A percentile compares a stretch with the other conserved stretches of the same genome.
These are phyloP conservation scores for Dendronephthya gigantea DNA, from an alignment of 64 coral and sea anemone genomes.

Conservation along the genomic window DNA sequence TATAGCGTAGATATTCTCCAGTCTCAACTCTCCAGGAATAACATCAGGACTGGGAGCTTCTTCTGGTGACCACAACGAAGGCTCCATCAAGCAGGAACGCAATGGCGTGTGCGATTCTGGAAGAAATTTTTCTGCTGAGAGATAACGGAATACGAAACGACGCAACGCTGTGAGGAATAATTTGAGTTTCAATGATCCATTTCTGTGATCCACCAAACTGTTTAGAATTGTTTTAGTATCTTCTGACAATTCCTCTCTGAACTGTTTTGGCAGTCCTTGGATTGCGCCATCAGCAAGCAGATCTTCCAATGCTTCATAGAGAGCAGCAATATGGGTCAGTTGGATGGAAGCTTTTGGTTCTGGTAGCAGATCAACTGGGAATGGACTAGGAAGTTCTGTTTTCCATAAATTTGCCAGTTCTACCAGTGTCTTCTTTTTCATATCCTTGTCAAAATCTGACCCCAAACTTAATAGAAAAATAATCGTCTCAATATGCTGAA, in stretches of 20 bases:
- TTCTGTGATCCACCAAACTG: neutral
- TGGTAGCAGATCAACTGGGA: slow-evolving; percentile 57
- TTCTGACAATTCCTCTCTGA: slow-evolving; percentile 32
- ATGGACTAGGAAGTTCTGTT: slow-evolving; percentile 46
- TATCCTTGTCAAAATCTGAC: slow-evolving; percentile 33
- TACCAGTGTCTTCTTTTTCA: slow-evolving; percentile 13
- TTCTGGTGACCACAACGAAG: slow-evolving; percentile 59
- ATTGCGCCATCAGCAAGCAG: slow-evolving; percentile 59
- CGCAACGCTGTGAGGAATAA: slow-evolving; percentile 39
- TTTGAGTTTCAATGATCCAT: neutral
- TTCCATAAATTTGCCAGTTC: slow-evolving; percentile 63
- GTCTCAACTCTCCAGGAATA: neutral
- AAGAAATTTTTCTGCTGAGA: slow-evolving; percentile 57
- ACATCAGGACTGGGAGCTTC: neutral
- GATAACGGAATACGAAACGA: slow-evolving; percentile 88
- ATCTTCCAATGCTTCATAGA: slow-evolving; percentile 84
- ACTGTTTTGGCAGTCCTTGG: slow-evolving; percentile 46
- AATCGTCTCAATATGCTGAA: slow-evolving; percentile 78
- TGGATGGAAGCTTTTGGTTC: slow-evolving; percentile 46
- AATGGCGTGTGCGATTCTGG: slow-evolving; percentile 39
- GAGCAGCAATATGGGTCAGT: slow-evolving; percentile 58
- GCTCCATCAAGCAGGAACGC: slow-evolving; percentile 37
- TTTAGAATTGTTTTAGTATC: slow-evolving; percentile 22
- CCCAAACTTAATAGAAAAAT: slow-evolving; percentile 62
- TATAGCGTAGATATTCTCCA: neutral